phyloP scores from a whole-genome alignment of 2,797 vertebrate genomes.

The Helicolenus hilgendorfi region DNA sequence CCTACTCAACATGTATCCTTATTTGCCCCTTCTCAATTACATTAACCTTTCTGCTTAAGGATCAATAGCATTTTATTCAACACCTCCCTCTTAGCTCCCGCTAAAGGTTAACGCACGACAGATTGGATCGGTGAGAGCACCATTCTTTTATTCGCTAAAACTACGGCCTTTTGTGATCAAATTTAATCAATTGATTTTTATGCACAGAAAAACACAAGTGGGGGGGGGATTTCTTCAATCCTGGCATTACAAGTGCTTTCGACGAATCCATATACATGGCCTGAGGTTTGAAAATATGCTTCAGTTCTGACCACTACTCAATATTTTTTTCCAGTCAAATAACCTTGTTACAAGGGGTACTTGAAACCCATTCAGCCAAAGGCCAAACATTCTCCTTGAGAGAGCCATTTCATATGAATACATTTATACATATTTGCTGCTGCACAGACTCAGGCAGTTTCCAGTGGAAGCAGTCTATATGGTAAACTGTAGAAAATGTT shows the following conservation, averaged over 20 bases:
- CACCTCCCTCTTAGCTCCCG: constrained; percentile 61
- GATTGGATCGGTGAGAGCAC: constrained; percentile 71
- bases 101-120: constrained; percentile 80
- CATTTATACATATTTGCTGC: constrained; percentile 17
- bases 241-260: constrained; percentile 19
- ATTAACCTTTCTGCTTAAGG: constrained; percentile 73
- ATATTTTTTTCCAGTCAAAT: constrained; percentile 44
- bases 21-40: constrained; percentile 42
- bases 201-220: constrained; percentile 20
- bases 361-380: constrained; percentile 59
- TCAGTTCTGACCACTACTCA: constrained; percentile 35
- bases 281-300: constrained; percentile 42
- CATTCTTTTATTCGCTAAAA: constrained; percentile 56
- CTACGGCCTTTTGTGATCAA: constrained; percentile 52
- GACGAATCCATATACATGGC: constrained; percentile 45
- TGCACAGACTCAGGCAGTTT: neutral
- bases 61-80: constrained; percentile 78
- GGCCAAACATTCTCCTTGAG: constrained; percentile 46
- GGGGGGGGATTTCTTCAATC: constrained; percentile 16
- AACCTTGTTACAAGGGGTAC: constrained; percentile 58
- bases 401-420: constrained; percentile 33
- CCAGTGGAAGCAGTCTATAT: constrained; percentile 1
- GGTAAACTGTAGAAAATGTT: neutral
- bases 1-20: constrained; percentile 42
- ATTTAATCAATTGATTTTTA: constrained; percentile 60